Evolutionary conservation across 2,797 vertebrate species (phyloP).

Genomic region (Macrochelys suwanniensis): DNA sequence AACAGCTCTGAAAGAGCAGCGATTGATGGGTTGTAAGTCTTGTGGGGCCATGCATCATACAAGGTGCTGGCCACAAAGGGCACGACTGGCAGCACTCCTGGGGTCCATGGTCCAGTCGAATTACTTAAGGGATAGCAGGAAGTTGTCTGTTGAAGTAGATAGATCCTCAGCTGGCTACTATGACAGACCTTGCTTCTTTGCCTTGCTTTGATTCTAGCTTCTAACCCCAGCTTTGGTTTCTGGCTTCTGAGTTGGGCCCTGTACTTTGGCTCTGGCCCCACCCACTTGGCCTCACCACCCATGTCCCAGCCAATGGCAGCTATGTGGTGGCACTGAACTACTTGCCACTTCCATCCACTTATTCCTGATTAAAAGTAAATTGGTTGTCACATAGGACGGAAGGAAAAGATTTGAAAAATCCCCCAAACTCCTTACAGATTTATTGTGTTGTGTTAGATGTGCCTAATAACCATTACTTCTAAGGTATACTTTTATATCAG

Average conservation of each 20-base stretch:
- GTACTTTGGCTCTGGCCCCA: not conserved
- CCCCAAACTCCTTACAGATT: conserved; percentile 18
- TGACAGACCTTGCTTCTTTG: not conserved
- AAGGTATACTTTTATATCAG: conserved; percentile 36
- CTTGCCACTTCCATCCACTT: not conserved
- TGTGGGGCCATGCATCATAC: not conserved
- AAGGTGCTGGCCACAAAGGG: not conserved
- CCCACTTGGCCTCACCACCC: not conserved
- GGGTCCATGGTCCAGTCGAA: no score
- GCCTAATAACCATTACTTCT: conserved; percentile 26
- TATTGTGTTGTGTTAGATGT: not conserved
- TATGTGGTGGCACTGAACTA: not conserved
- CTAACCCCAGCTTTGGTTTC: no score
- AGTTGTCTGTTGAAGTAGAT: not conserved
- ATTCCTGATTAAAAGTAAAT: not conserved
- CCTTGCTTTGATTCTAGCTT: not conserved
- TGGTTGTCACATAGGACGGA: not conserved
- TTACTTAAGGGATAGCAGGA: not conserved
- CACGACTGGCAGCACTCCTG: not conserved
- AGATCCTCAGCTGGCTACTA: not conserved
- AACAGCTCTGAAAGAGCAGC: not conserved
- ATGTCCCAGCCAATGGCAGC: not conserved
- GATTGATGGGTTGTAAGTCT: not conserved
- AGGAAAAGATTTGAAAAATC: conserved; percentile 22
- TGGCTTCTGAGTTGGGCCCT: not conserved